Evolutionary conservation across 1,140 invertebrate genomes (phyloP), one percentile per base, ranked within the genome.

Genomic region (Aricia agestis): DNA sequence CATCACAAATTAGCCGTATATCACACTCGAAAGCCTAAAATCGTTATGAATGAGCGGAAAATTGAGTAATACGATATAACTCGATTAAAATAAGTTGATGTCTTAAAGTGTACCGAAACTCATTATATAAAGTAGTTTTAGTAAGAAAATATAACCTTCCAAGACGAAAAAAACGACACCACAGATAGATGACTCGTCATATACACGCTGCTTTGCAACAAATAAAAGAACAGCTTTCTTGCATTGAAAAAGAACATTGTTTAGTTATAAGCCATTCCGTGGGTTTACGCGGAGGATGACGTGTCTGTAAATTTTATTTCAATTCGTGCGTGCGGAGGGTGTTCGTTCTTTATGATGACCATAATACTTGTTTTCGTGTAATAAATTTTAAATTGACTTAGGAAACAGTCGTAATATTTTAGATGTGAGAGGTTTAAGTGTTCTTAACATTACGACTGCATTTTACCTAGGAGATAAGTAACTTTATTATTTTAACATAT

Each of bases 221-320:
- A 5, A 36, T n/a, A 36, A 36, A 36, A 2, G 36, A 36, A 36
- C 36, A 36, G 13, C 45, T 52, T 52, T 52, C 13, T 15, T 52
- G 45, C 45, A 52, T 52, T 52, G 45, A 52, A 52, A 52, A 52
- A 52, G 45, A 18, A 72, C 31, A 77, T 84, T 83, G 84, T 86
- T 82, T 81, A 80, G 80, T 82, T 82, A 85, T 82, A 82, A 77
- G 70, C 76, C 59, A 72, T 72, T 77, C 59, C 70, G 75, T 73
- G 74, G 73, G 67, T 78, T 25, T 81, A 78, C 67, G 66, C 71
- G 72, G 67, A 61, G 32, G 32, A 80, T 81, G 78, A 78, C 78
- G 78, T 82, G 73, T 77, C 77, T 70, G 76, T 77, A 77, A 79
- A 82, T 80, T 84, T 85, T 85, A 82, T 85, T 82, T 84, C 76